A percentile compares a stretch with the other conserved stretches of the same genome.
Conservation (phyloP, 2,113 vertebrate genomes). For the Zosterops pallidus region DNA sequence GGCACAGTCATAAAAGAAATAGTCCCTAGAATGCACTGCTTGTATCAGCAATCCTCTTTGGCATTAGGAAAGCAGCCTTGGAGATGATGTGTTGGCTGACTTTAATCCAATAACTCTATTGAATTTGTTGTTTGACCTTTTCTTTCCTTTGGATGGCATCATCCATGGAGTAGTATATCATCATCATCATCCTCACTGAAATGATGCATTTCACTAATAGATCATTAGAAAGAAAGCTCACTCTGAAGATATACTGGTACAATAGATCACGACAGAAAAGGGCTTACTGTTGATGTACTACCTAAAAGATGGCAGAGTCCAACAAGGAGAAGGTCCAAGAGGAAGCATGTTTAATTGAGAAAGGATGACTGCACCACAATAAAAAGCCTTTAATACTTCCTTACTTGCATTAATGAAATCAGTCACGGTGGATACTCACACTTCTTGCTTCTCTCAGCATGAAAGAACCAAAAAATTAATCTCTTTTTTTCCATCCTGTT, state of each 20-base stretch:
- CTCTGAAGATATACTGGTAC: neutral
- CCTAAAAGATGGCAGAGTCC: neutral
- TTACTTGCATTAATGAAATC: slow-evolving; percentile 3
- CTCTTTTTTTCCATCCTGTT: neutral
- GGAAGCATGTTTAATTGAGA: neutral
- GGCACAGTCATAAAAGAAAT: neutral
- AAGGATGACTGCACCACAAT: neutral
- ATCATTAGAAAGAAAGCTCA: slow-evolving; percentile 68
- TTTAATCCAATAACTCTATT: slow-evolving; percentile 68
- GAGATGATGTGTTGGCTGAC: slow-evolving; percentile 65
- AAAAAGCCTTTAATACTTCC: neutral
- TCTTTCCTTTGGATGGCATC: slow-evolving; percentile 60
- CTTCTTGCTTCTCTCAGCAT: neutral
- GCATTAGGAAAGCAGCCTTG: neutral
- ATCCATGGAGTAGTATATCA: slow-evolving; percentile 63
- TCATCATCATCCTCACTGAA: slow-evolving; percentile 67
- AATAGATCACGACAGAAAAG: slow-evolving; percentile 33
- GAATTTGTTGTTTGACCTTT: slow-evolving; percentile 75
- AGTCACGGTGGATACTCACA: neutral
- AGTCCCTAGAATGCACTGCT: neutral
- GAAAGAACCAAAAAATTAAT: neutral
- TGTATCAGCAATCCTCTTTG: slow-evolving; percentile 38
- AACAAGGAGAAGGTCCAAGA: neutral
- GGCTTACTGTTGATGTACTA: neutral
- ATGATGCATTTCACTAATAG: slow-evolving; percentile 69